Conservation (phyloP, 2,797 vertebrate genomes). For the Ctenosaura bakeri region DNA sequence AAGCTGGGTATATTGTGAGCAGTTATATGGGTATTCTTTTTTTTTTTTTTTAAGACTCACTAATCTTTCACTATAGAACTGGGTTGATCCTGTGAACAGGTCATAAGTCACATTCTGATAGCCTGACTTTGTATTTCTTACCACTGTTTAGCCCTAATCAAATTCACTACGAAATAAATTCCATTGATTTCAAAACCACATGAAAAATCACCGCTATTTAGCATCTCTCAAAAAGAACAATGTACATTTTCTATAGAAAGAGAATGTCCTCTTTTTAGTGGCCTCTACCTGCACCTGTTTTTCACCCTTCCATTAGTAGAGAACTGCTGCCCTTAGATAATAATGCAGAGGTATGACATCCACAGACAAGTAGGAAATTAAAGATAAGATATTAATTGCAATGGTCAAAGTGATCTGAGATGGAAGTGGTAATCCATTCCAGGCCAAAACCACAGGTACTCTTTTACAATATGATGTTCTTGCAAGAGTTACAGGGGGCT, state of each 20-base stretch:
- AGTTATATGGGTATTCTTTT: background rate
- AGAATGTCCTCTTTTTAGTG: background rate
- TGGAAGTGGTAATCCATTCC: background rate
- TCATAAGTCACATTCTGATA: background rate
- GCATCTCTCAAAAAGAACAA: background rate
- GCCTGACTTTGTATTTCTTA: background rate
- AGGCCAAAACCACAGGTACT: conserved; percentile 54
- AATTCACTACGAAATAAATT: background rate
- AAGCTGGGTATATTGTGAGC: background rate
- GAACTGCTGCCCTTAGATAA: conserved; percentile 16
- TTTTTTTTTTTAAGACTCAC: no score
- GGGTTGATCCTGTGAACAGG: background rate
- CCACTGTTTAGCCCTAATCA: background rate
- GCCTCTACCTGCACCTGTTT: background rate
- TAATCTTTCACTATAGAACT: background rate
- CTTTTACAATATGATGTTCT: conserved; percentile 57
- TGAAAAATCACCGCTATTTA: background rate
- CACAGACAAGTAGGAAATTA: accelerated
- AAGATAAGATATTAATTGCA: accelerated
- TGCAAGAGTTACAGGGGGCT: conserved; percentile 67
- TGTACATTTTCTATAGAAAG: background rate
- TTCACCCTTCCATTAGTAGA: background rate
- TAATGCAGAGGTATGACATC: accelerated
- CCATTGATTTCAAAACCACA: background rate
- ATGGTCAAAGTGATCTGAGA: conserved; percentile 42